phyloP scores from a whole-genome alignment of 2,113 vertebrate species.

The Sylvilagus bachmani region DNA sequence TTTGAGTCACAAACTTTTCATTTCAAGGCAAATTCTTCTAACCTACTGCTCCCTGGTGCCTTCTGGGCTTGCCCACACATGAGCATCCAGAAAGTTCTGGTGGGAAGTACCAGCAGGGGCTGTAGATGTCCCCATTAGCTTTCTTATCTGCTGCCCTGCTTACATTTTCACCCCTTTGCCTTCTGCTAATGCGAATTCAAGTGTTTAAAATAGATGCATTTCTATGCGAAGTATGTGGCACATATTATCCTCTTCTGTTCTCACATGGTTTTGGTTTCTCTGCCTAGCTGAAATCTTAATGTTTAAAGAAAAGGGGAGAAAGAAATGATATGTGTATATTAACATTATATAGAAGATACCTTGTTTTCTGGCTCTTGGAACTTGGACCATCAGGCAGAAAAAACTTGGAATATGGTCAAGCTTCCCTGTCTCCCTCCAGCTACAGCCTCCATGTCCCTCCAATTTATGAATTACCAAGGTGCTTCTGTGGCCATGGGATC shows the following conservation, averaged over 20 bases:
- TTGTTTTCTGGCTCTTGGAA: background rate
- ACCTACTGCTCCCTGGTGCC: background rate
- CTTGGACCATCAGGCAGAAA: background rate
- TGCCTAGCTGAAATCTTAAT: conserved; percentile 64
- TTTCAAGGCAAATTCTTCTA: background rate
- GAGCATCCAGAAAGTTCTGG: background rate
- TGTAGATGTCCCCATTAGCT: background rate
- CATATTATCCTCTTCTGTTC: conserved; percentile 70
- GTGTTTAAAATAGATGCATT: conserved; percentile 70
- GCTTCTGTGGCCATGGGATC: background rate
- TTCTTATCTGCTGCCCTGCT: conserved; percentile 26
- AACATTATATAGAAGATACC: background rate
- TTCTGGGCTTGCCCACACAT: background rate
- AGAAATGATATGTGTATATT: background rate
- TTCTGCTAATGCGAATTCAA: conserved; percentile 73
- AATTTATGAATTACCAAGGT: background rate
- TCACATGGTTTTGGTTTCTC: background rate
- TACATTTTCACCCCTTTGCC: conserved; percentile 31
- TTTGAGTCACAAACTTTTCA: background rate
- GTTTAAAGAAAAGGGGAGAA: conserved; percentile 78
- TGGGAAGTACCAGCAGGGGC: background rate
- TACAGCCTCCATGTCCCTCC: too few species aligned
- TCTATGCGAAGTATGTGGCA: background rate
- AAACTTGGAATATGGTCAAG: background rate
- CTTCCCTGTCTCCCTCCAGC: background rate